Base-by-base conservation (phyloP, 2,797 vertebrate species). In the Parotocinclus haroldoi region DNA sequence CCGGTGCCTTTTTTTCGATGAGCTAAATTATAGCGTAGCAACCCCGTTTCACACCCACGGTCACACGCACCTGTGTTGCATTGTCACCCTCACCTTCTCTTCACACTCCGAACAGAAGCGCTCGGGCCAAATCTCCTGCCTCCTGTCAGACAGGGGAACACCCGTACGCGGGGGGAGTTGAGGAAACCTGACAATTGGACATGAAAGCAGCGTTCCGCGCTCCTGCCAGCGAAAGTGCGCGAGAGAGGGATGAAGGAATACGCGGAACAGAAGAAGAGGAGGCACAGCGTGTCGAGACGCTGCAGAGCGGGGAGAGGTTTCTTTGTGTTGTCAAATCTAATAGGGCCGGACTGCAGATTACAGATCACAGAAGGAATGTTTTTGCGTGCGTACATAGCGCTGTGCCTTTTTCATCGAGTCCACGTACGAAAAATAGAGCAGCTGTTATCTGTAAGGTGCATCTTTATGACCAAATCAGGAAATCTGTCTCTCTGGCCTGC, bases 1-100 rank as follows among this genome's bases (percentile, higher is more conserved):
- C 66, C 16, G n/a, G 18, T 67, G 73, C 44, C 44, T 60, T 57
- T 42, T 60, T 57, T 42, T 19, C n/a, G 55, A 19, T 51, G 55
- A 44, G 61, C 16, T 19, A 49, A 45, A 38, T 49, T 69, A 10
- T n/a, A 44, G 13, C 16, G 4, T 40, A 38, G 17, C 1, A 9
- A 27, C 52, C 42, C 42, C 12, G 16, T 65, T 50, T 7, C 18
- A 13, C 36, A 16, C 39, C 9, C 45, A 38, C 46, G 42, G 1
- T 7, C 38, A 58, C 14, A 58, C 39, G 42, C 45, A 58, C 46
- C 60, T 57, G 60, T 45, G 50, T 56, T 48, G 39, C 4, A 11
- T 16, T 16, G 55, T 53, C 51, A 39, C 10, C 56, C 42, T 59
- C 62, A 40, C 60, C 46, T 40, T 40, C 10, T 19, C 49, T 38